Evolutionary conservation across 2,113 vertebrate species (phyloP).

Genomic region (Neotragus moschatus): DNA sequence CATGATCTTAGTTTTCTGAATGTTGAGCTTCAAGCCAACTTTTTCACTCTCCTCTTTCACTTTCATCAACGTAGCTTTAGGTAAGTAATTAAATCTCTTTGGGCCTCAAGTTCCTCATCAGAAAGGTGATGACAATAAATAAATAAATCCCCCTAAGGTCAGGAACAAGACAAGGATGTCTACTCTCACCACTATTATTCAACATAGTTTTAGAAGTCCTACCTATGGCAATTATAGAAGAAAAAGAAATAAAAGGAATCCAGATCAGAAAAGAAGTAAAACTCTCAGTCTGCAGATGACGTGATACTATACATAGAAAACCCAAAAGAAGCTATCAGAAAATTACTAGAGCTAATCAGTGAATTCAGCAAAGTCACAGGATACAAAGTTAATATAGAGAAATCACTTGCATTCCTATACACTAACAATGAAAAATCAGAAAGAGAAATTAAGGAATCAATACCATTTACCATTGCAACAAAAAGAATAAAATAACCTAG

Average conservation of each 20-base stretch:
- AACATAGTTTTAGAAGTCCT: not conserved
- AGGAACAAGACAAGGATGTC: not conserved
- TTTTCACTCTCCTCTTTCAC: too few relatives aligned
- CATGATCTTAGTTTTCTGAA: too few relatives aligned
- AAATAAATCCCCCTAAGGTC: not conserved
- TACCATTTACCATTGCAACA: not conserved
- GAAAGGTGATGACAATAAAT: not conserved
- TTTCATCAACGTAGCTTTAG: too few relatives aligned
- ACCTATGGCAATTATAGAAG: not conserved
- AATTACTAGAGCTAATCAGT: not conserved
- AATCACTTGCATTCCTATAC: not conserved
- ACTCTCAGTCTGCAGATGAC: not conserved
- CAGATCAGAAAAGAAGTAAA: not conserved
- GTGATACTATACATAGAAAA: not conserved
- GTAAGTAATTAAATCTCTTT: not conserved
- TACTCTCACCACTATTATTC: not conserved
- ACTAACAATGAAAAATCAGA: not conserved
- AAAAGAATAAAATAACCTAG: not conserved
- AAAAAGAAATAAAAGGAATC: not conserved
- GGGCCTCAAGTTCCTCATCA: not conserved
- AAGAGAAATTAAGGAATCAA: not conserved
- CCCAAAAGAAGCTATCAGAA: not conserved
- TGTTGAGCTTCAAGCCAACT: too few relatives aligned
- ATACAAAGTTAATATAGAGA: not conserved
- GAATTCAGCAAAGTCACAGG: not conserved